phyloP scores from a whole-genome alignment of 2,113 vertebrate species.

The Dicrurus megarhynchus region DNA sequence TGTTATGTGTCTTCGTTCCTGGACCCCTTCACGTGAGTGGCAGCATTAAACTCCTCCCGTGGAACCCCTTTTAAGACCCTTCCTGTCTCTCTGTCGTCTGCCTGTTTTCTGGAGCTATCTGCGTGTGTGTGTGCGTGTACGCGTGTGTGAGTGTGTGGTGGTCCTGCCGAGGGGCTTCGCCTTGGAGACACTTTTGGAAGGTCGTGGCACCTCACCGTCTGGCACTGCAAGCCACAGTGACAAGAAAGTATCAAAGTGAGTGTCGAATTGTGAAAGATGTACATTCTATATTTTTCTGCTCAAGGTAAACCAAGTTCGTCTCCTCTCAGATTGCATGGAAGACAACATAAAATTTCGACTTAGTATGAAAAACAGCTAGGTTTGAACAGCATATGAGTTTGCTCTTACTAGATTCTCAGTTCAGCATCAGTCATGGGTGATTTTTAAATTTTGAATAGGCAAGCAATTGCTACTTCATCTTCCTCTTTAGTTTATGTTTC shows the following conservation, averaged over 20 bases:
- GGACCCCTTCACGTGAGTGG: no score
- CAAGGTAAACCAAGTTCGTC: background rate
- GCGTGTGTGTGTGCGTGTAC: no score
- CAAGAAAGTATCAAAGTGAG: background rate
- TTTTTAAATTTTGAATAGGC: background rate
- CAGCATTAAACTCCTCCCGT: no score
- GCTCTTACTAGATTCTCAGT: rapidly evolving
- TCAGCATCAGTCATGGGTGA: background rate
- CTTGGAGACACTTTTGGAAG: no score
- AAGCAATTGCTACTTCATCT: background rate
- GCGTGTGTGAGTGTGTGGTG: no score
- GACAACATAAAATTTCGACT: background rate
- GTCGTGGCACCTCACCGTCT: no score
- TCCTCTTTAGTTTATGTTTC: background rate
- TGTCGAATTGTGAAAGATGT: background rate
- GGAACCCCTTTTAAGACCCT: no score
- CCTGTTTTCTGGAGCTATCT: no score
- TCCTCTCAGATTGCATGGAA: background rate
- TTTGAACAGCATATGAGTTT: background rate
- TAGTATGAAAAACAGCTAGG: background rate
- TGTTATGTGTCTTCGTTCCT: no score
- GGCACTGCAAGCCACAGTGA: no score
- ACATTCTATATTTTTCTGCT: background rate
- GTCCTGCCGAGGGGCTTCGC: no score
- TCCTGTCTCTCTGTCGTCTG: no score